Percentiles rank a stretch among this genome's conserved stretches.
These are phyloP conservation scores for Epizoanthus scotinus DNA, from an alignment of 92 coral and sea anemone species.

Conservation along the genomic window DNA sequence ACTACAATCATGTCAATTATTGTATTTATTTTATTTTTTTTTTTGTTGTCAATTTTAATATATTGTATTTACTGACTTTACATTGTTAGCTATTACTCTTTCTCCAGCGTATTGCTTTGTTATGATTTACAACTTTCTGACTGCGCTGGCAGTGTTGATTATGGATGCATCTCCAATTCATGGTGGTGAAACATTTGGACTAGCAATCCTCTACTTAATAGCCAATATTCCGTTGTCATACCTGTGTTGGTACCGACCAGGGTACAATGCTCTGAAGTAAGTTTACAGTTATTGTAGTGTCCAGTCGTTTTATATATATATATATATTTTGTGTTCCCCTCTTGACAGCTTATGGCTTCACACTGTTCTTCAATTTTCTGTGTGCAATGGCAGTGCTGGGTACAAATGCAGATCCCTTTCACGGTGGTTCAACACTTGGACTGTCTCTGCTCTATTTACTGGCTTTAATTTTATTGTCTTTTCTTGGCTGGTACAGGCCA, in stretches of 20 bases:
- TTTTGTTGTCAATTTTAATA: no score
- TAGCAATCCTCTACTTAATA: slow-evolving; percentile 73
- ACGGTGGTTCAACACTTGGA: slow-evolving; percentile 15
- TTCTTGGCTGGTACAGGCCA: slow-evolving; percentile 36
- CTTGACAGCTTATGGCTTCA: slow-evolving; percentile 29
- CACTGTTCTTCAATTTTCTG: slow-evolving; percentile 25
- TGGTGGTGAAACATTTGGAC: slow-evolving; percentile 70
- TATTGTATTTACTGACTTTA: neutral
- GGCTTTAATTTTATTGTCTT: slow-evolving; percentile 21
- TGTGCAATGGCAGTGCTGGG: slow-evolving; percentile 24
- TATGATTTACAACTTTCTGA: slow-evolving; percentile 78
- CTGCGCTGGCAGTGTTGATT: slow-evolving; percentile 82
- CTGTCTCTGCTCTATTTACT: slow-evolving; percentile 10
- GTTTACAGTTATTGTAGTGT: no score
- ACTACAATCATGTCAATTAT: no score
- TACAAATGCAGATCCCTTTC: neutral
- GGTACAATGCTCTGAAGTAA: slow-evolving; percentile 93
- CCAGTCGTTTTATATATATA: neutral
- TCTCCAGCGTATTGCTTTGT: slow-evolving; percentile 80
- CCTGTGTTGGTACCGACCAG: slow-evolving; percentile 92
- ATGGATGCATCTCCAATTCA: slow-evolving; percentile 34
- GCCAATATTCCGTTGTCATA: slow-evolving; percentile 82
- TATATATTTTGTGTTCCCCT: neutral
- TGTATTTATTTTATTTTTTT: no score
- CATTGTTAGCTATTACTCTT: slow-evolving; percentile 15